Evolutionary conservation across 2,888 invertebrate genomes (phyloP).

Genomic region (Noctua fimbriata): DNA sequence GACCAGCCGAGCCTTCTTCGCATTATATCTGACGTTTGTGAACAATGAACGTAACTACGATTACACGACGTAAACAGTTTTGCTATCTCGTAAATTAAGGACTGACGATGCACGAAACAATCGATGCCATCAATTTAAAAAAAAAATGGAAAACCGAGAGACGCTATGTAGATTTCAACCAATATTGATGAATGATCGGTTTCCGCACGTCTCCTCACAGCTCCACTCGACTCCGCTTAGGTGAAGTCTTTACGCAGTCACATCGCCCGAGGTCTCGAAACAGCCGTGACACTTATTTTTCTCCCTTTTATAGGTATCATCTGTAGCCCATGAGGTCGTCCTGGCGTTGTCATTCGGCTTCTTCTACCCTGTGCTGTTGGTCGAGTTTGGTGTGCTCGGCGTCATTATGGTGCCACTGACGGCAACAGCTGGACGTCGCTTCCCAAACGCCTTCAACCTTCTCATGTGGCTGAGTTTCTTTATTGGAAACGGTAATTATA

Average conservation of each 20-base stretch:
- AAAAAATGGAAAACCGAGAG: not conserved
- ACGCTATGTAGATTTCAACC: not conserved
- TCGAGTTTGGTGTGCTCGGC: constrained; percentile 94
- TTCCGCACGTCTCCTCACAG: not conserved
- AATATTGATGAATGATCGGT: not conserved
- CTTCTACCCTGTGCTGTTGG: constrained; percentile 96
- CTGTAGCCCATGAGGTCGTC: constrained; percentile 97
- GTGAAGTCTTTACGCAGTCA: not conserved
- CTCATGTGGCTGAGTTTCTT: constrained; percentile 95
- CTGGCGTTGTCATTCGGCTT: constrained; percentile 94
- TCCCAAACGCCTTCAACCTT: constrained; percentile 92
- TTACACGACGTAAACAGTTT: constrained; percentile 48
- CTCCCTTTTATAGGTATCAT: constrained; percentile 91
- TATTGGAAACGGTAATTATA: constrained; percentile 92
- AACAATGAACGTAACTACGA: constrained; percentile 56
- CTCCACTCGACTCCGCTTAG: not conserved
- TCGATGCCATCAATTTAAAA: constrained; percentile 12
- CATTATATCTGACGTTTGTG: constrained; percentile 46
- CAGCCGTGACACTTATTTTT: not conserved
- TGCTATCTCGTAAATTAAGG: constrained; percentile 31
- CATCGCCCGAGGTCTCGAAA: not conserved
- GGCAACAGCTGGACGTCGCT: constrained; percentile 80
- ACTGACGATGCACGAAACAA: not conserved
- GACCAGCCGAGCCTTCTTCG: constrained; percentile 42
- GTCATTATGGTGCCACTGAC: constrained; percentile 89